Conservation (phyloP, 1,140 invertebrate genomes). For the Philopotamus ludificatus region DNA sequence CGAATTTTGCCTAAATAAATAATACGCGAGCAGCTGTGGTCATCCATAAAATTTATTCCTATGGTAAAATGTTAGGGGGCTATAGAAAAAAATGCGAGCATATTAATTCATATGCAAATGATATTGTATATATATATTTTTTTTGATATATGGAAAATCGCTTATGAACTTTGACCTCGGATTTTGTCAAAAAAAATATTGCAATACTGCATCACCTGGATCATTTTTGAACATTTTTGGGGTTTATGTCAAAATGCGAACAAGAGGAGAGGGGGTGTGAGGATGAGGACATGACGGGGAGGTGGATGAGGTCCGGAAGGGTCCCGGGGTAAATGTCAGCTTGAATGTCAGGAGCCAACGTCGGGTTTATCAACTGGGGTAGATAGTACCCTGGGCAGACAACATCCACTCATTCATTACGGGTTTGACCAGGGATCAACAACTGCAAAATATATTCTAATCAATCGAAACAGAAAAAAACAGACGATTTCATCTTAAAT, state of each 20-base stretch:
- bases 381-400: neutral
- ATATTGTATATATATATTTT: conserved; percentile 29
- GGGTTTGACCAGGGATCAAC: neutral
- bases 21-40: conserved; percentile 15
- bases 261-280: conserved; percentile 6
- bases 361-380: conserved; percentile 25
- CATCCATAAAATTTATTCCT: conserved; percentile 21
- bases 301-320: conserved; percentile 24
- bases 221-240: neutral
- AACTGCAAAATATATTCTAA: conserved; percentile 1
- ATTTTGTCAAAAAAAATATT: conserved; percentile 26
- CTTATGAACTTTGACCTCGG: conserved; percentile 36
- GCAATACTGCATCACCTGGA: neutral
- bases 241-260: neutral
- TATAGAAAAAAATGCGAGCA: conserved; percentile 2
- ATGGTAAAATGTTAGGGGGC: neutral
- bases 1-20: neutral
- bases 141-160: conserved; percentile 32
- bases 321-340: conserved; percentile 28
- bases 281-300: conserved; percentile 2
- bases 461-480: too few relatives aligned
- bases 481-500: too few relatives aligned
- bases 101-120: conserved; percentile 40
- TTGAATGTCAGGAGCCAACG: conserved; percentile 27
- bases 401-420: conserved; percentile 20